A percentile compares a stretch with the other conserved stretches of the same genome.
Evolutionary conservation across 2,888 invertebrate genomes (phyloP).

Genomic region (Ichneumoninae sp.): DNA sequence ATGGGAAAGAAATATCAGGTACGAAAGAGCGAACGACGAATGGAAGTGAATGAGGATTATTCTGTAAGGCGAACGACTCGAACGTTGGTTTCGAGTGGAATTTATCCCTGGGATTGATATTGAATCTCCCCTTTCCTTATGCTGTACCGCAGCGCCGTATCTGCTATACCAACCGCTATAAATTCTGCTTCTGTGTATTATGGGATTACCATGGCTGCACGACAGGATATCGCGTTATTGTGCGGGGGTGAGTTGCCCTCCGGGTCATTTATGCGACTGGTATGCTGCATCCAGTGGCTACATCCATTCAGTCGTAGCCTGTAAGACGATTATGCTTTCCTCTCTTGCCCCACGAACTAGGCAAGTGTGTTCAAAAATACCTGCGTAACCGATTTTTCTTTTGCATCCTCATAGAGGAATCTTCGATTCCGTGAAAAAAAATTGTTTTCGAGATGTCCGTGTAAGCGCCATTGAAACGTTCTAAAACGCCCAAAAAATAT

Average conservation of each 20-base stretch:
- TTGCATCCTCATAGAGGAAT: not conserved
- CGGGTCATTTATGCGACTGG: conserved; percentile 42
- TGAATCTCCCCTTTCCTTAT: conserved; percentile 19
- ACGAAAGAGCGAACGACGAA: conserved; percentile 24
- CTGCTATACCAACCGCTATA: not conserved
- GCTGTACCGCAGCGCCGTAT: not conserved
- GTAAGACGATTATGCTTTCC: conserved; percentile 10
- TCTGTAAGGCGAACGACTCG: conserved; percentile 11
- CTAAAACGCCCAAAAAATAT: no score
- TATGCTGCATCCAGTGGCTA: not conserved
- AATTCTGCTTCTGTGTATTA: conserved; percentile 47
- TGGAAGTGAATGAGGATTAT: conserved; percentile 20
- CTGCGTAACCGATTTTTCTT: conserved; percentile 24
- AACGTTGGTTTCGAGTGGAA: conserved; percentile 39
- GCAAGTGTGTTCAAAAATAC: conserved; percentile 3
- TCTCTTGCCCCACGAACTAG: not conserved
- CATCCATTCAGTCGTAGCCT: conserved; percentile 19
- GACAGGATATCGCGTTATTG: conserved; percentile 47
- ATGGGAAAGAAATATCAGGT: conserved; percentile 2
- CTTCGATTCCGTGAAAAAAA: no score
- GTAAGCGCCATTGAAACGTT: no score
- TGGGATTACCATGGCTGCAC: conserved; percentile 45
- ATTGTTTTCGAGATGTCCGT: no score
- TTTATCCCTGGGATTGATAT: conserved; percentile 39
- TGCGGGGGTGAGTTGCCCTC: conserved; percentile 42